These are phyloP conservation scores for Gobius niger DNA, from an alignment of 2,113 vertebrate genomes.

Conservation along the genomic window DNA sequence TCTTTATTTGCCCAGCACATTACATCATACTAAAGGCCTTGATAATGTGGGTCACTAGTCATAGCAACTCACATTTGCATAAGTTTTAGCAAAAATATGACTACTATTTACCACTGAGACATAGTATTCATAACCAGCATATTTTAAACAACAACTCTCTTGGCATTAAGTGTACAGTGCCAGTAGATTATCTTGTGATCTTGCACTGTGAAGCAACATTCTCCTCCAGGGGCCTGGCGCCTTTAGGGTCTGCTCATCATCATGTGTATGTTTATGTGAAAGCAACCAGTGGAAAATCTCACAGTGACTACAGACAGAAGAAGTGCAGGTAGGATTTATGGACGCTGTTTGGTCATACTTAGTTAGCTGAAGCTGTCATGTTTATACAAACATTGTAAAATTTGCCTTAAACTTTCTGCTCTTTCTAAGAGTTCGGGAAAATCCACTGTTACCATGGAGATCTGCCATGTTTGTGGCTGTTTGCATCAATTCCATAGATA, in stretches of 20 bases:
- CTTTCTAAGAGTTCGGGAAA: no score
- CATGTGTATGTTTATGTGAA: conserved; percentile 42
- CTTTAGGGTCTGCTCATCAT: conserved; percentile 45
- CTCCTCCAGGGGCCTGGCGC: conserved; percentile 18
- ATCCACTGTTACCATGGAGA: no score
- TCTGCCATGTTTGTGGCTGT: no score
- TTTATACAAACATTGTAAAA: neutral
- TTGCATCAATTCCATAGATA: no score
- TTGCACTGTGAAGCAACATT: conserved; percentile 17
- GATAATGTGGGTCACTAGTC: neutral
- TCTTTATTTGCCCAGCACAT: neutral
- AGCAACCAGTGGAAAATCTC: conserved; percentile 52
- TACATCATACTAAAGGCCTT: neutral
- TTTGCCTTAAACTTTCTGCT: neutral
- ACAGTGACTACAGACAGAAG: conserved; percentile 29
- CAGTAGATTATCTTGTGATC: conserved; percentile 4
- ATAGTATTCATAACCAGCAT: neutral
- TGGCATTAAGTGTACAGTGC: neutral
- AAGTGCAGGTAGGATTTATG: conserved; percentile 3
- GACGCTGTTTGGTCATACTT: neutral
- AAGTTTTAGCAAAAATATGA: neutral
- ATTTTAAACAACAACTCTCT: neutral
- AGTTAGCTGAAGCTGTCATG: neutral
- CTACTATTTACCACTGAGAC: neutral
- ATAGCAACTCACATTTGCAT: neutral